Percentiles rank a stretch among this genome's conserved stretches.
Conservation (phyloP, 37 sponge, comb jelly and placozoan species). For the Theonella swinhoei region DNA sequence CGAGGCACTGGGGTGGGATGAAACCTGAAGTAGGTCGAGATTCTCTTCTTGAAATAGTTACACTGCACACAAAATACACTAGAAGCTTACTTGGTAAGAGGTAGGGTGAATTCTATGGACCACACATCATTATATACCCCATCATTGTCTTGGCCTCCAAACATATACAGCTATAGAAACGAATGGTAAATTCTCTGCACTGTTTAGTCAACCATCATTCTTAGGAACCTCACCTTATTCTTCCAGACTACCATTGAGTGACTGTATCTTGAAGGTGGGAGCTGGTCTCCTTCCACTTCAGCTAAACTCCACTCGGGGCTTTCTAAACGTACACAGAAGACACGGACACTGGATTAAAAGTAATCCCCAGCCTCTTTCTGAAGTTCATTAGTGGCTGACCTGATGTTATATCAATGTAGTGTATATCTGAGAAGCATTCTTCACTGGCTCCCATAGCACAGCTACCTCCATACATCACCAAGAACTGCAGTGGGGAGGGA, state of each 20-base stretch:
- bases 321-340: not conserved
- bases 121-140: constrained; percentile 62
- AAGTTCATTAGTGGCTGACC: too few relatives aligned
- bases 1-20: constrained; percentile 53
- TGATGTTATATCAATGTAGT: constrained; percentile 28
- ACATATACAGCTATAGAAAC: constrained; percentile 43
- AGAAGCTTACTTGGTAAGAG: not conserved
- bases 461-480: constrained; percentile 69
- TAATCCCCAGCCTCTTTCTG: too few relatives aligned
- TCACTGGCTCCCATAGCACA: constrained; percentile 31
- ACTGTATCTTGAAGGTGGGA: constrained; percentile 17
- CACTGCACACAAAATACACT: too few relatives aligned
- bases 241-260: constrained; percentile 30
- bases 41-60: too few relatives aligned
- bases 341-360: not conserved
- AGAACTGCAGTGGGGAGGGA: constrained; percentile 37
- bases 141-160: constrained; percentile 64
- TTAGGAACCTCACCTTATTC: constrained; percentile 49
- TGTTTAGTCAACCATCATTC: too few relatives aligned
- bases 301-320: constrained; percentile 17
- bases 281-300: not conserved
- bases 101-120: not conserved
- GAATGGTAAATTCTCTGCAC: too few relatives aligned
- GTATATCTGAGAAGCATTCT: constrained; percentile 41
- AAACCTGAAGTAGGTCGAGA: constrained; percentile 23